Conservation (phyloP, 1,140 invertebrate species). For the Eciton burchellii region DNA sequence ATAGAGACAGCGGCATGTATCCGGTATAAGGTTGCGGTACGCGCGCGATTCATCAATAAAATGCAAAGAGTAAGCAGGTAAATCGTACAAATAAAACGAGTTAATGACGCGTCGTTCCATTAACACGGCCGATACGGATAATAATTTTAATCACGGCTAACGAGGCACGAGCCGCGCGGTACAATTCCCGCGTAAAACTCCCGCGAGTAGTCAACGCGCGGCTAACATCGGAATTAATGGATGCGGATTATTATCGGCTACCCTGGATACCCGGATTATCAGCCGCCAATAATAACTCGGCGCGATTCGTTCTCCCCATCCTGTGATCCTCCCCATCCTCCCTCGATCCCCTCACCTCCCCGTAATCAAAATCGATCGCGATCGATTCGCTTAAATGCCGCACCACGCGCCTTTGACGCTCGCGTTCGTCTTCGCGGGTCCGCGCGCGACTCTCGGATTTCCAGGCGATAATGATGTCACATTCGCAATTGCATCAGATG, state of each 20-base stretch:
- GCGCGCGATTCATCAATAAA: slow-evolving; percentile 1
- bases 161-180: slow-evolving; percentile 25
- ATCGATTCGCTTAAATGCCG: slow-evolving; percentile 22
- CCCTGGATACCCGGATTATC: slow-evolving; percentile 30
- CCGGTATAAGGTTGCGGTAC: neutral
- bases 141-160: slow-evolving; percentile 51
- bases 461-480: neutral
- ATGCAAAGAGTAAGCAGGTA: slow-evolving; percentile 17
- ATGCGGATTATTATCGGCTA: slow-evolving; percentile 35
- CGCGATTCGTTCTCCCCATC: slow-evolving; percentile 3
- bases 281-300: slow-evolving; percentile 44
- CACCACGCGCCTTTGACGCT: slow-evolving; percentile 1
- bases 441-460: neutral
- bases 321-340: slow-evolving; percentile 4
- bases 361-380: slow-evolving; percentile 39
- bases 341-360: slow-evolving; percentile 17
- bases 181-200: slow-evolving; percentile 49
- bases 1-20: slow-evolving; percentile 11
- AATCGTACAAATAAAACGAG: slow-evolving; percentile 47
- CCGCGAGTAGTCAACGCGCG: slow-evolving; percentile 3
- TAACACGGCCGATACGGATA: slow-evolving; percentile 26
- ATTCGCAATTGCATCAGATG: too few relatives aligned
- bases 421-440: neutral
- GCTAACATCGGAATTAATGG: slow-evolving; percentile 51
- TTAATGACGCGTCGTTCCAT: slow-evolving; percentile 29